Base-by-base conservation (phyloP, 64 coral and sea anemone genomes). In the Actinia tenebrosa region DNA sequence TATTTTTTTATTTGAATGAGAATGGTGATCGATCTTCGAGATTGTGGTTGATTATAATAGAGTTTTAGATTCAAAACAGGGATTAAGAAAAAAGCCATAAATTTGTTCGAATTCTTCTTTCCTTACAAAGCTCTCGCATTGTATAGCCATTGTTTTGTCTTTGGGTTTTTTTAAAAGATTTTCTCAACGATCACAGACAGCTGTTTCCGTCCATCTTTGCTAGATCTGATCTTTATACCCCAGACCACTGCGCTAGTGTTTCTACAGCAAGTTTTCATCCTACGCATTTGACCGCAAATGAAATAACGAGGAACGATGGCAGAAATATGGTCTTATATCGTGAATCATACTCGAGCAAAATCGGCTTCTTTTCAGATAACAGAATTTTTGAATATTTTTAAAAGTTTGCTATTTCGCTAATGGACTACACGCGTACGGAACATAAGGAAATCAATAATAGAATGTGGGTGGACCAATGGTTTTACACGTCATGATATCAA, bases 1-100 rank as follows among this genome's bases (percentile, higher is more conserved):
- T 75, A 75, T 75, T 75, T 75, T 66, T 75, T 75, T 42, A 75
- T 75, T 75, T 75, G 69, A 75, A 30, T 75, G 69, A 75, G n/a
- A 75, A 30, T 75, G 13, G 10, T 42, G 69, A 75, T 75, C 69
- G 69, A 75, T 75, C 69, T 75, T 15, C 10, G 5, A 15, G 69
- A 75, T 75, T 42, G 69, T 42, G 69, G 69, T 72, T 75, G 13
- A 71, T 71, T 71, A 64, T 27, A 7, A 25, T 2, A 10, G 9
- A 43, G n/a, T 25, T 75, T 25, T n/a, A 42, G 25, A 16, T 75
- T 11, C 69, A 6, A 27, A 25, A 27, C 9, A 75, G 14, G 63
- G 63, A 66, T 42, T 75, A 10, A 43, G 14, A 42, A 30, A 27
- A 13, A 30, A 26, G 69, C 69, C 69, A 30, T 75, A 27, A 75